Base-by-base conservation (phyloP, 2,888 invertebrate genomes). In the Cyaniris semiargus region DNA sequence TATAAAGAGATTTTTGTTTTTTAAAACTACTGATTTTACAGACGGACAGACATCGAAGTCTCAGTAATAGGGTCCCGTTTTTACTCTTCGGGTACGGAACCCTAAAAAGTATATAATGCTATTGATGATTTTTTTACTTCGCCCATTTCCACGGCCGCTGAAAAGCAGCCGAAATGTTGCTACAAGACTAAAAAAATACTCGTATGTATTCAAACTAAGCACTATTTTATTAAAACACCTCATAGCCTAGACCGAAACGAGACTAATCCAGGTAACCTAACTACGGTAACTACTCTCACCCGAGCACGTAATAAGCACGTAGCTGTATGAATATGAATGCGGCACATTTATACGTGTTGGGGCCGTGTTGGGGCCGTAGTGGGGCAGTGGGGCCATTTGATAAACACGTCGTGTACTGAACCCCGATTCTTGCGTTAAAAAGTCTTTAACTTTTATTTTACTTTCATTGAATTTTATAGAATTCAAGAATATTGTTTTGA, bases 301-400 rank as follows among this genome's bases (percentile, higher is more conserved):
- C 27, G 6, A 31, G 27, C 66, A 66, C 66, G 66, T 66, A 60
- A 66, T 66, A 31, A 23, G 60, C 60, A 60, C 60, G 60, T 60
- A 60, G 23, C 60, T 21, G 60, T 34, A 38, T 71, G 71, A 71
- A 71, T 71, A 71, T 71, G 71, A 71, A 38, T 71, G 71, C 38
- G 34, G 71, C 34, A 38, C 23, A 71, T 38, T 38, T 70, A 70
- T 31, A 70, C 34, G 60, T 21, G 60, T 23, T 58, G 8, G n/a
- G 13, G n/a, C 60, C 8, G 38, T 58, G 8, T 18, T 56, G 58
- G 66, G 66, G 66, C 66, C 23, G 60, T 27, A 13, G 27, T 66
- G 27, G 66, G 66, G 66, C 66, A 66, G 27, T 66, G 27, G 66
- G 27, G 23, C 60, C 60, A 60, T 23, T 60, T 27, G 23, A 23